Evolutionary conservation across 2,797 vertebrate genomes (phyloP).

Genomic region (Ctenopoma multispine): DNA sequence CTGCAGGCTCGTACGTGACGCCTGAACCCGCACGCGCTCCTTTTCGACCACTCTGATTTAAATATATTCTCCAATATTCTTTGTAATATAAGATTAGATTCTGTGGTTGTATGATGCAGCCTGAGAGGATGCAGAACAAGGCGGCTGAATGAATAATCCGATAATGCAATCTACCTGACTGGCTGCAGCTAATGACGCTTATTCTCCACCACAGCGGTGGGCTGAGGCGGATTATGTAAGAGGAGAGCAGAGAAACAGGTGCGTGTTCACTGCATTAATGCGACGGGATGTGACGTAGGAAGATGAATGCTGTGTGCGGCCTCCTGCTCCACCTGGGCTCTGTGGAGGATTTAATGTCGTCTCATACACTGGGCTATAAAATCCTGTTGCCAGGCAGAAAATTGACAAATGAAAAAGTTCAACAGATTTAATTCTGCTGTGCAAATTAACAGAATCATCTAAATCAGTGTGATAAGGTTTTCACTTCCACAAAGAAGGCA

Average conservation of each 20-base stretch:
- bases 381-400: conserved; percentile 13
- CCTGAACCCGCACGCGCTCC: background rate
- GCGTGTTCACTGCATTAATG: conserved; percentile 37
- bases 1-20: conserved; percentile 18
- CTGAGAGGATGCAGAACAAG: background rate
- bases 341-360: conserved; percentile 13
- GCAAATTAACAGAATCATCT: background rate
- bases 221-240: conserved; percentile 43
- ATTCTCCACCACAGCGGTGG: conserved; percentile 14
- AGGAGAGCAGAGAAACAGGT: conserved; percentile 32
- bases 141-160: conserved; percentile 45
- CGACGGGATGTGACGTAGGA: conserved; percentile 31
- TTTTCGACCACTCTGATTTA: background rate
- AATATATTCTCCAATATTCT: background rate
- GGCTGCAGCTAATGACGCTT: conserved; percentile 47
- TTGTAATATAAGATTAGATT: background rate
- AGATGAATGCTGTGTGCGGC: conserved; percentile 15
- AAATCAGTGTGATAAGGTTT: conserved; percentile 4
- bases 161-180: conserved; percentile 49
- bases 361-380: background rate
- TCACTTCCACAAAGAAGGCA: background rate
- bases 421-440: background rate
- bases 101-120: background rate
- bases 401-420: background rate
- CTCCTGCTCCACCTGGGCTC: conserved; percentile 18